A percentile compares a stretch with the other conserved stretches of the same genome.
phyloP scores from a whole-genome alignment of 92 coral and sea anemone genomes.

The Phenganax marumi region DNA sequence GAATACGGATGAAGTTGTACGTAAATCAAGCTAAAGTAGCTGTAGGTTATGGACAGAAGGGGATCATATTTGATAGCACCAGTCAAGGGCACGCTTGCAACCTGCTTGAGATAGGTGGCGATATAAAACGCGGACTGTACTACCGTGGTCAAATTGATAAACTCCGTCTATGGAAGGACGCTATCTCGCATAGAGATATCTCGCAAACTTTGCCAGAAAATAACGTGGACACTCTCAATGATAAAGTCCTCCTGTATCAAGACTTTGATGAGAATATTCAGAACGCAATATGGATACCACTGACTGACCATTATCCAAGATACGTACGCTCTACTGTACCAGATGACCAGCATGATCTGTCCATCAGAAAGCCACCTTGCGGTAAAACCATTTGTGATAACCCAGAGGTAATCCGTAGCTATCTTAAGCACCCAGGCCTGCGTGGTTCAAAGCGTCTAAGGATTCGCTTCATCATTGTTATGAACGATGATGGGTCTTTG shows the following conservation, averaged over 20 bases:
- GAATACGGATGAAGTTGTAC: constrained; percentile 80
- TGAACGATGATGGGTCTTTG: constrained; percentile 77
- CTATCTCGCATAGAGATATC: constrained; percentile 76
- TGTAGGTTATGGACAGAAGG: constrained; percentile 78
- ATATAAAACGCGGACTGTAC: constrained; percentile 59
- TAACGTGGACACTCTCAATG: constrained; percentile 33
- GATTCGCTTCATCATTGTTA: constrained; percentile 76
- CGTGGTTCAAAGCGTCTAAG: constrained; percentile 66
- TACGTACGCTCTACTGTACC: constrained; percentile 77
- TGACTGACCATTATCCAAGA: constrained; percentile 65
- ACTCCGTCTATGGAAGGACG: constrained; percentile 84
- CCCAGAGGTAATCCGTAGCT: constrained; percentile 88
- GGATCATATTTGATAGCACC: constrained; percentile 74
- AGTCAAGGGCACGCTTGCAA: constrained; percentile 63
- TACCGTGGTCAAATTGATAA: constrained; percentile 88
- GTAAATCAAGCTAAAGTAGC: constrained; percentile 95
- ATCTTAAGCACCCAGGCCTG: constrained; percentile 66
- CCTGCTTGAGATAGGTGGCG: constrained; percentile 87
- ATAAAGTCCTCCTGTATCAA: constrained; percentile 57
- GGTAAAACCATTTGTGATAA: constrained; percentile 93
- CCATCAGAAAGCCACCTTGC: constrained; percentile 88
- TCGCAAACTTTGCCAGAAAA: constrained; percentile 63
- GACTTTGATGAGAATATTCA: constrained; percentile 56
- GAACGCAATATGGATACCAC: constrained; percentile 59
- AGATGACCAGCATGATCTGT: constrained; percentile 80